These are phyloP conservation scores for Syrmaticus mikado DNA, from an alignment of 2,113 vertebrate species.

Conservation along the genomic window DNA sequence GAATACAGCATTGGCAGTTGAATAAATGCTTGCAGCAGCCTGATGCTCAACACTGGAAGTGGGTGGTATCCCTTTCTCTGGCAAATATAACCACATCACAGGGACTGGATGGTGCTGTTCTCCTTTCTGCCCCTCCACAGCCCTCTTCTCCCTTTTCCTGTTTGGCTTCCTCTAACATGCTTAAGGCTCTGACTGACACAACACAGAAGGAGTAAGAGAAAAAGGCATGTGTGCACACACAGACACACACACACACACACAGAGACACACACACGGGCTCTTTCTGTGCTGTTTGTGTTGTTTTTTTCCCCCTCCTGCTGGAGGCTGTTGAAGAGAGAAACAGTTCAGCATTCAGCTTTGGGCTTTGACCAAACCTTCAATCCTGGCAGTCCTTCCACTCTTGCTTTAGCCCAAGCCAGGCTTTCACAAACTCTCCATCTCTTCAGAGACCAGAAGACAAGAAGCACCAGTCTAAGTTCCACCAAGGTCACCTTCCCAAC, in stretches of 20 bases:
- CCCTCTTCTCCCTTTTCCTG: neutral
- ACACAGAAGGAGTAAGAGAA: neutral
- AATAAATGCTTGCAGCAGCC: neutral
- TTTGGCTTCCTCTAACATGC: neutral
- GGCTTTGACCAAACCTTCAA: neutral
- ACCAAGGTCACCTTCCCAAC: neutral
- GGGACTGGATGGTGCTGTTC: neutral
- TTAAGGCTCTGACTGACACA: neutral
- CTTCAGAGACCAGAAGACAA: neutral
- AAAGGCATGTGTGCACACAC: neutral
- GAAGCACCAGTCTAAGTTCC: neutral
- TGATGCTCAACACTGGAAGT: neutral
- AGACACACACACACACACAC: neutral
- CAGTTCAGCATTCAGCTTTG: neutral
- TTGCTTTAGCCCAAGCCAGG: neutral
- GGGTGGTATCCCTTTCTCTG: conserved; percentile 16
- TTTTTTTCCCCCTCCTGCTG: neutral
- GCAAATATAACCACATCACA: neutral
- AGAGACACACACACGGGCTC: neutral
- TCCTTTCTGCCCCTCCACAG: neutral
- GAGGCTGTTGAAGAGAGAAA: neutral
- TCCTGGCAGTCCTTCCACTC: neutral
- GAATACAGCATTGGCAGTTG: neutral
- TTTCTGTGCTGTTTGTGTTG: neutral
- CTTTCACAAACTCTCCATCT: neutral